Evolutionary conservation across 2,888 invertebrate genomes (phyloP).

Genomic region (Rotaria socialis): DNA sequence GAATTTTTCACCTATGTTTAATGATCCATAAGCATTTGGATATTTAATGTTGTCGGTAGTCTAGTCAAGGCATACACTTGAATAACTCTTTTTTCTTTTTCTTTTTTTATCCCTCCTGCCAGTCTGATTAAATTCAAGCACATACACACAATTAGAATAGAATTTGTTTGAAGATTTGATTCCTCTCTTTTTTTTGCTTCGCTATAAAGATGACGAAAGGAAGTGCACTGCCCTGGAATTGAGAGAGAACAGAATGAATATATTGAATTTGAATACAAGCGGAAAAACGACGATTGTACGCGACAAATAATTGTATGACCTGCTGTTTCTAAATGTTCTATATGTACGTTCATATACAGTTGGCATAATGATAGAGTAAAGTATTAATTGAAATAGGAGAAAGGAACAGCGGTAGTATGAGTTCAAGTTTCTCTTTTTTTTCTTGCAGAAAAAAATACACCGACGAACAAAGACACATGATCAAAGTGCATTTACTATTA

Average conservation of each 20-base stretch:
- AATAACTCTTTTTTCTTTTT: background rate
- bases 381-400: conserved; percentile 27
- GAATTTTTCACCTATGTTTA: background rate
- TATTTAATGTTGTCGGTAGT: conserved; percentile 16
- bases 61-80: conserved; percentile 18
- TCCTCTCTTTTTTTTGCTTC: background rate
- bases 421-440: conserved; percentile 11
- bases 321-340: conserved; percentile 23
- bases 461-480: background rate
- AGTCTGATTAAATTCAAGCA: conserved; percentile 21
- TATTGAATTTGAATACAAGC: conserved; percentile 3
- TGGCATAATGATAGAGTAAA: conserved; percentile 22
- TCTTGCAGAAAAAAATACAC: background rate
- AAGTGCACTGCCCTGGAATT: background rate
- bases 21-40: background rate
- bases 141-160: background rate
- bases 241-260: background rate
- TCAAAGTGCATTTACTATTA: conserved; percentile 2
- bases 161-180: background rate
- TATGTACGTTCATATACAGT: conserved; percentile 21
- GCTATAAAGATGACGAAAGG: background rate
- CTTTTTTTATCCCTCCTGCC: background rate
- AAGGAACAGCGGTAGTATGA: background rate
- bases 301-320: conserved; percentile 14
- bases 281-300: conserved; percentile 17